Evolutionary conservation across 64 coral and sea anemone genomes (phyloP).

Genomic region (Dendrophyllia cribrosa): DNA sequence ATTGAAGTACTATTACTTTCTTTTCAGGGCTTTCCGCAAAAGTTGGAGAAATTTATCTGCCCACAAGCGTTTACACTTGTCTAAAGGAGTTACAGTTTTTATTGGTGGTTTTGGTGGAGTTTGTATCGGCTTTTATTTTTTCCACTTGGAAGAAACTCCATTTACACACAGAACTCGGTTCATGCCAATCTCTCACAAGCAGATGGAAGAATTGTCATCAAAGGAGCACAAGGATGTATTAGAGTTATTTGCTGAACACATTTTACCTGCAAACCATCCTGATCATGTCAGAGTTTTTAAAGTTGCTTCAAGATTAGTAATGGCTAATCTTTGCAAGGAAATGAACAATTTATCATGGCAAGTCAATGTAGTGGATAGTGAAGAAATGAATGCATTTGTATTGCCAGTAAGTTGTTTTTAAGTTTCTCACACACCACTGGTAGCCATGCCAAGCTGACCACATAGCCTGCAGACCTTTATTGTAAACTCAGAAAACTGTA

Average conservation of each 20-base stretch:
- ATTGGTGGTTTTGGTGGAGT: conserved; percentile 68
- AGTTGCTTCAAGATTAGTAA: conserved; percentile 81
- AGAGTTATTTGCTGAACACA: conserved; percentile 74
- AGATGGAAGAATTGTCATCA: conserved; percentile 84
- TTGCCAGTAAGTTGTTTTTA: conserved; percentile 81
- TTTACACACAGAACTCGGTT: conserved; percentile 84
- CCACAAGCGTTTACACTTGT: neutral
- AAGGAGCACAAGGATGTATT: conserved; percentile 81
- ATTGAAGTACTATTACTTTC: too few relatives aligned
- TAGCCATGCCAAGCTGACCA: too few relatives aligned
- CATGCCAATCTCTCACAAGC: conserved; percentile 84
- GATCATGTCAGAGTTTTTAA: conserved; percentile 85
- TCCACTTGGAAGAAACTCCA: conserved; percentile 94
- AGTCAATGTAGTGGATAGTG: conserved; percentile 88
- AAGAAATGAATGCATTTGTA: conserved; percentile 97
- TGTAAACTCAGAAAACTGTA: too few relatives aligned
- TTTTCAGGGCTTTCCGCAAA: conserved; percentile 24
- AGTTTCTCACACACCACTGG: neutral
- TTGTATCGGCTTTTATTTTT: conserved; percentile 85
- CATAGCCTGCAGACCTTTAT: too few relatives aligned
- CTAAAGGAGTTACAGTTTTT: conserved; percentile 56
- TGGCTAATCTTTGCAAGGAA: conserved; percentile 75
- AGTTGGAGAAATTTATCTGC: conserved; percentile 21
- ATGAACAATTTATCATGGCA: conserved; percentile 92
- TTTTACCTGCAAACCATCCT: conserved; percentile 90